Evolutionary conservation across 2,888 invertebrate genomes (phyloP).

Genomic region (Diploptera punctata): DNA sequence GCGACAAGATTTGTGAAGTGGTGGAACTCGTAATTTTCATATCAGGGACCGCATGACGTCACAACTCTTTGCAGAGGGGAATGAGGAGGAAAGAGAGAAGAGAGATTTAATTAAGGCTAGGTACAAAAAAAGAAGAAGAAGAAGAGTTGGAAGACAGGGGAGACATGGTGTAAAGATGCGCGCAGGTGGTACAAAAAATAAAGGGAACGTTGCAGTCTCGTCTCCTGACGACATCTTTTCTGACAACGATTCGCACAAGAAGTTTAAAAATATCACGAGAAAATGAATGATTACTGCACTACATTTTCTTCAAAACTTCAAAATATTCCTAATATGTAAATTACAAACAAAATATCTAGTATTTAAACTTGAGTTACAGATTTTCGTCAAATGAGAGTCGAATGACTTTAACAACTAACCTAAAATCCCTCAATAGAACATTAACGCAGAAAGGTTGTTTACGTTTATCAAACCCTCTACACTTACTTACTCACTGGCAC

Average conservation of each 20-base stretch:
- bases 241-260: constrained; percentile 25
- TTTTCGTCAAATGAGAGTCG: too few relatives aligned
- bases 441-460: too few relatives aligned
- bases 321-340: too few relatives aligned
- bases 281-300: too few relatives aligned
- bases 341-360: too few relatives aligned
- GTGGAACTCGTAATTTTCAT: constrained; percentile 39
- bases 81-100: constrained; percentile 23
- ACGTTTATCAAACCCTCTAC: too few relatives aligned
- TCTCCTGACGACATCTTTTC: constrained; percentile 35
- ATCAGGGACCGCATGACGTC: constrained; percentile 40
- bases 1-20: constrained; percentile 14
- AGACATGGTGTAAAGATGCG: constrained; percentile 33
- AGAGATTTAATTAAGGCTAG: constrained; percentile 43
- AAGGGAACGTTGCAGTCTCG: constrained; percentile 27
- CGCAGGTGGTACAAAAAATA: constrained; percentile 39
- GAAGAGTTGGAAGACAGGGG: constrained; percentile 30
- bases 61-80: constrained; percentile 1
- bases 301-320: too few relatives aligned
- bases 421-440: too few relatives aligned
- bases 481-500: too few relatives aligned
- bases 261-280: too few relatives aligned
- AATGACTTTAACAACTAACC: too few relatives aligned
- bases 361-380: too few relatives aligned
- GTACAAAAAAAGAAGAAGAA: constrained; percentile 39